Conservation (phyloP, 2,113 vertebrate species). For the Microcebus murinus region DNA sequence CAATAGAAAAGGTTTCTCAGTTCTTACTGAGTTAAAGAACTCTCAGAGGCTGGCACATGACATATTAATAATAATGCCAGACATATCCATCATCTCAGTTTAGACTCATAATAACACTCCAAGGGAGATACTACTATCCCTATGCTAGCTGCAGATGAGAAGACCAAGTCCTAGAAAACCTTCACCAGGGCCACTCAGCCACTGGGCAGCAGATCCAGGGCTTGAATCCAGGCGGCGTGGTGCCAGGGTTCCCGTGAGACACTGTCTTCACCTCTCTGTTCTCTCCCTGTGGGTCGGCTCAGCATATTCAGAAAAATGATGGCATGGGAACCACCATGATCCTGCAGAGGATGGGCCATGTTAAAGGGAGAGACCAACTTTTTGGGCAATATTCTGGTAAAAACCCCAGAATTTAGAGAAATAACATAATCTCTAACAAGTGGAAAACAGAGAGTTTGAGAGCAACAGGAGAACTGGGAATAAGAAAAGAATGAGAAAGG, state of each 20-base stretch:
- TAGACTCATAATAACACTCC: not conserved
- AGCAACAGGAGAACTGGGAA: not conserved
- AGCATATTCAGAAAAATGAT: not conserved
- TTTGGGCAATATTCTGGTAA: not conserved
- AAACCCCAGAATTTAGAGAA: not conserved
- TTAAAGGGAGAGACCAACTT: not conserved
- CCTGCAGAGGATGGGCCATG: not conserved
- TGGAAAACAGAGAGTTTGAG: not conserved
- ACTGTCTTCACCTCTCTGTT: not conserved
- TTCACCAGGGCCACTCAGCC: not conserved
- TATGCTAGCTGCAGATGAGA: not conserved
- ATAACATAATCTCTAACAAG: not conserved
- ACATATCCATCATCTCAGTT: not conserved
- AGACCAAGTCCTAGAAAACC: not conserved
- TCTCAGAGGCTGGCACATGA: not conserved
- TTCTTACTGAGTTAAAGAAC: not conserved
- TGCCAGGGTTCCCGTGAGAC: not conserved
- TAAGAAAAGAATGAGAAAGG: not conserved
- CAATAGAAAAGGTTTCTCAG: not conserved
- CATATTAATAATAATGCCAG: not conserved
- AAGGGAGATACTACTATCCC: not conserved
- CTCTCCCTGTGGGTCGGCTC: too few relatives aligned
- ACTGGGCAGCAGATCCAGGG: not conserved
- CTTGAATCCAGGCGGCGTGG: not conserved
- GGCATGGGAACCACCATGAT: fast-evolving